Conservation (phyloP, 2,797 vertebrate species). For the Acropternis orthonyx region DNA sequence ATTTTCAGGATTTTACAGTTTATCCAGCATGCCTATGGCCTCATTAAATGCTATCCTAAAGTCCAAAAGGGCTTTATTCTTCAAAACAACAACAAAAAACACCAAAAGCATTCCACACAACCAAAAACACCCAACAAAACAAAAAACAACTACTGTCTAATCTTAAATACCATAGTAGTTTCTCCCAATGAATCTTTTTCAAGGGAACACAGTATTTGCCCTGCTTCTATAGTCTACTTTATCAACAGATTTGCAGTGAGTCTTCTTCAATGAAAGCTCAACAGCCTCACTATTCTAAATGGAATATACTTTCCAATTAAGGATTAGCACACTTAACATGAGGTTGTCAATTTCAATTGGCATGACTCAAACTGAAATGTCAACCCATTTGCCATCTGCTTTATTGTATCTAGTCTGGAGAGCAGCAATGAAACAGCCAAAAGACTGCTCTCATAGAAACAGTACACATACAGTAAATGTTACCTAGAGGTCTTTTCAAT, state of each 20-base stretch:
- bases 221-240: not conserved
- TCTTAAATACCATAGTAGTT: not conserved
- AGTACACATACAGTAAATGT: not conserved
- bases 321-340: conserved; percentile 51
- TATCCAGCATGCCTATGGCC: not conserved
- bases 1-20: not conserved
- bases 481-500: not conserved
- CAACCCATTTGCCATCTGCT: conserved; percentile 64
- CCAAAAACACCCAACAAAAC: not conserved
- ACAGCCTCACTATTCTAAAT: conserved; percentile 32
- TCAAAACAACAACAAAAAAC: not conserved
- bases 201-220: not conserved
- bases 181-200: not conserved
- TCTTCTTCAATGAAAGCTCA: conserved; percentile 38
- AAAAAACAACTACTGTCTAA: not conserved
- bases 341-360: conserved; percentile 55
- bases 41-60: not conserved
- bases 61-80: not conserved
- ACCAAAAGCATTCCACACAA: not conserved
- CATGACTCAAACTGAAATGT: conserved; percentile 68
- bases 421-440: conserved; percentile 7
- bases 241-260: not conserved
- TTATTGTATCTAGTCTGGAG: conserved; percentile 24
- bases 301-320: conserved; percentile 58
- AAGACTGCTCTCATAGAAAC: conserved; percentile 38